Percentiles rank a stretch among this genome's conserved stretches.
phyloP scores from a whole-genome alignment of 2,113 vertebrate species.

The Jacana jacana region DNA sequence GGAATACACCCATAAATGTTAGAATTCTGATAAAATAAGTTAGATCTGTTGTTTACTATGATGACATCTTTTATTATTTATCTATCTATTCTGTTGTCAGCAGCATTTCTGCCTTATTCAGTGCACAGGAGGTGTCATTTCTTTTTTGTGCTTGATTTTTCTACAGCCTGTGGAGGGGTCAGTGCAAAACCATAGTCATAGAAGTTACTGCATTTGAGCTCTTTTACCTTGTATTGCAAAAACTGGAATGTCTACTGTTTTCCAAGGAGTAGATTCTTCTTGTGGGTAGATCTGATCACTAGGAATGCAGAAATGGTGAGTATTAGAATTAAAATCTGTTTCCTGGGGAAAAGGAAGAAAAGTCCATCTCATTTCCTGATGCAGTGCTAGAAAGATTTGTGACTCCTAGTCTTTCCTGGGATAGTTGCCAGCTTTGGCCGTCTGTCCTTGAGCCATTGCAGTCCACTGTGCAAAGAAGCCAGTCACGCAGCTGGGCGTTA shows the following conservation, averaged over 20 bases:
- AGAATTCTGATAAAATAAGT: not conserved
- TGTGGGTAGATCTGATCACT: not conserved
- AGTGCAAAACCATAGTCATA: not conserved
- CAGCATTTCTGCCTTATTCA: not conserved
- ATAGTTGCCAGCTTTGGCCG: not conserved
- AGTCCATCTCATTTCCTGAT: not conserved
- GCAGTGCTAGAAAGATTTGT: not conserved
- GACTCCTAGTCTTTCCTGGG: not conserved
- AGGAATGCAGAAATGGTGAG: not conserved
- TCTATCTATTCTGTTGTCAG: not conserved
- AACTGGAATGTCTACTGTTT: not conserved
- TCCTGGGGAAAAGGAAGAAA: not conserved
- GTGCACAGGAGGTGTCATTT: not conserved
- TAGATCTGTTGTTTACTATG: not conserved
- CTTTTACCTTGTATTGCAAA: not conserved
- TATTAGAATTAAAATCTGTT: not conserved
- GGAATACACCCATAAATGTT: no score
- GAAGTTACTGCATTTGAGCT: not conserved
- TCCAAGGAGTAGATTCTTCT: not conserved
- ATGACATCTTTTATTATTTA: not conserved
- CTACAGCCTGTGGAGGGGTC: not conserved
- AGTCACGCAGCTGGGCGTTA: not conserved
- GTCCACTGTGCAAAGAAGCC: not conserved
- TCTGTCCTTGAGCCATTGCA: not conserved
- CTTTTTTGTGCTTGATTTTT: not conserved